phyloP scores from a whole-genome alignment of 2,797 vertebrate genomes.

The Lepus townsendii region DNA sequence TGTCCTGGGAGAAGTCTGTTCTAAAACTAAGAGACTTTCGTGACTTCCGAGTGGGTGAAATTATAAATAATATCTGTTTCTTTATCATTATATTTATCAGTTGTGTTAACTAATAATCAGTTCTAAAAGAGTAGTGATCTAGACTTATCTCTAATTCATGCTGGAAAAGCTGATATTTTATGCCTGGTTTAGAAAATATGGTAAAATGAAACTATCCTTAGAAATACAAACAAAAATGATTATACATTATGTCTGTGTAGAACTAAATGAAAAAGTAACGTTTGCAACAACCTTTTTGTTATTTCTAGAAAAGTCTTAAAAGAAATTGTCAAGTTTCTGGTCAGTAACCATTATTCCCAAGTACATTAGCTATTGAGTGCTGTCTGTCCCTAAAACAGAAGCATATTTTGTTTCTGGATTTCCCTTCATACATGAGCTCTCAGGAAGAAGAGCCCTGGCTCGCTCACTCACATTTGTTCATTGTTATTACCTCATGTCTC shows the following conservation, averaged over 20 bases:
- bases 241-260: background rate
- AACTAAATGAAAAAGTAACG: slow-evolving; percentile 38
- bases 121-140: background rate
- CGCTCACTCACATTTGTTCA: background rate
- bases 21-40: background rate
- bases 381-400: background rate
- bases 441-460: background rate
- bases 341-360: background rate
- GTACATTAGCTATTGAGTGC: background rate
- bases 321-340: slow-evolving; percentile 15
- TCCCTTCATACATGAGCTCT: background rate
- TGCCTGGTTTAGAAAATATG: background rate
- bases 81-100: slow-evolving; percentile 23
- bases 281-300: background rate
- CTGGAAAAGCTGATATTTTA: background rate
- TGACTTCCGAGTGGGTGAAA: background rate
- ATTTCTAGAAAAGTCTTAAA: slow-evolving; percentile 50
- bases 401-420: background rate
- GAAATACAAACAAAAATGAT: slow-evolving; percentile 30
- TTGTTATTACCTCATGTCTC: slow-evolving; percentile 43
- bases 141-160: background rate
- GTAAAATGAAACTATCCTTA: slow-evolving; percentile 34
- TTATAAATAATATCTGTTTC: background rate
- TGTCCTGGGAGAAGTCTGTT: background rate
- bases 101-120: background rate